phyloP scores from a whole-genome alignment of 2,888 invertebrate species.

The Bruchidius siliquastri region DNA sequence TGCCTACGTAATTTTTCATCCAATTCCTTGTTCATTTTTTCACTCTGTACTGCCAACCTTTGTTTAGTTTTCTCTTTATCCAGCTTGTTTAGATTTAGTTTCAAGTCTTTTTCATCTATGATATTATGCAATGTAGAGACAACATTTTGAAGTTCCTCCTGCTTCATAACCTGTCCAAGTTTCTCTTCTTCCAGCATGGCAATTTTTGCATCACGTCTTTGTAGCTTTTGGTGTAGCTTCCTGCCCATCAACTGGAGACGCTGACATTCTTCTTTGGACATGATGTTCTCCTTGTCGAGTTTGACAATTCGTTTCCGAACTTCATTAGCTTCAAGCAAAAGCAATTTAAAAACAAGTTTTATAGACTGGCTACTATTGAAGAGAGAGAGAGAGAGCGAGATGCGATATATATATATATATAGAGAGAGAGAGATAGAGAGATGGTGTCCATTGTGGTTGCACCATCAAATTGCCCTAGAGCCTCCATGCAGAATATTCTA shows the following conservation, averaged over 20 bases:
- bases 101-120: conserved; percentile 60
- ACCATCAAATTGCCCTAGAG: no score
- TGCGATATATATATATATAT: no score
- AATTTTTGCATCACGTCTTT: conserved; percentile 62
- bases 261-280: conserved; percentile 57
- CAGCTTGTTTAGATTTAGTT: conserved; percentile 59
- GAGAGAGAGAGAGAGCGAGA: no score
- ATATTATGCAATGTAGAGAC: conserved; percentile 31
- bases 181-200: conserved; percentile 62
- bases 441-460: no score
- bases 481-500: no score
- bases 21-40: conserved; percentile 68
- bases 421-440: no score
- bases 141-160: conserved; percentile 55
- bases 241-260: conserved; percentile 51
- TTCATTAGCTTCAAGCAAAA: not conserved
- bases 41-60: conserved; percentile 66
- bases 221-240: conserved; percentile 62
- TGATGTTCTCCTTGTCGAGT: conserved; percentile 66
- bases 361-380: no score
- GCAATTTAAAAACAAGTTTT: not conserved
- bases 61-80: conserved; percentile 65
- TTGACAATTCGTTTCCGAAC: conserved; percentile 61
- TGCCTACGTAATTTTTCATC: conserved; percentile 58
- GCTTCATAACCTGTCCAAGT: conserved; percentile 57